These are phyloP conservation scores for Chamaetylas fuelleborni DNA, from an alignment of 2,113 vertebrate genomes.

Conservation along the genomic window DNA sequence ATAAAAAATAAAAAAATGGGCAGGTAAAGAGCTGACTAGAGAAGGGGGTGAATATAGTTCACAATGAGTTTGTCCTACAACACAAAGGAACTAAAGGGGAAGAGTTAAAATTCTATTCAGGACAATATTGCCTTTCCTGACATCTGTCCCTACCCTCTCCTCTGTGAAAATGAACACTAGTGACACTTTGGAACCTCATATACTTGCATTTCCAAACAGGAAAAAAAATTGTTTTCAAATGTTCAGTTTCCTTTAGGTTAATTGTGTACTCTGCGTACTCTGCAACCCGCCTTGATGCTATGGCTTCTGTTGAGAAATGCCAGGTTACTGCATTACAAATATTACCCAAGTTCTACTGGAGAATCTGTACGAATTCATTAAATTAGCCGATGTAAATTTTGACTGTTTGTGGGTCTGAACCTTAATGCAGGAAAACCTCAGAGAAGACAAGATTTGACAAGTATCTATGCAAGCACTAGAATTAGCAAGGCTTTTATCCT, in stretches of 20 bases:
- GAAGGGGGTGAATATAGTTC: background rate
- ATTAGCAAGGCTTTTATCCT: background rate
- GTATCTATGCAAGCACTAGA: background rate
- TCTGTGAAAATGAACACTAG: background rate
- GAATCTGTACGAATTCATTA: background rate
- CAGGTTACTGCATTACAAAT: background rate
- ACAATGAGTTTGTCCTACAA: background rate
- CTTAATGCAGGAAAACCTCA: background rate
- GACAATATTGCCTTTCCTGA: background rate
- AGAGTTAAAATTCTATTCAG: background rate
- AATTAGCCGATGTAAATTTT: background rate
- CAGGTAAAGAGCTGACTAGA: background rate
- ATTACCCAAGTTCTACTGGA: background rate
- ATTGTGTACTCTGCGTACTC: fast-evolving
- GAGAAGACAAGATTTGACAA: background rate
- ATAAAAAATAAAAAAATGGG: background rate
- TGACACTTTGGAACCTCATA: background rate
- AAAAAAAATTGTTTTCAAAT: background rate
- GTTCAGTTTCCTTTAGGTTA: background rate
- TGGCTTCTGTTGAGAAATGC: background rate
- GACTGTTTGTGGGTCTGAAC: background rate
- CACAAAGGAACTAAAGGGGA: background rate
- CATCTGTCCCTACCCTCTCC: background rate
- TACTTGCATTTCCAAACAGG: background rate
- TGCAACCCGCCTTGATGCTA: background rate